phyloP scores from a whole-genome alignment of 2,113 vertebrate species.

The human (Homo sapiens) region GRCh38 chr18:28352501-28353000 shows the following conservation, averaged over 20 bases:
- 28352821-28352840: not conserved
- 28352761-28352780: not conserved
- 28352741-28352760: not conserved
- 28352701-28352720: not conserved
- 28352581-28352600: not conserved
- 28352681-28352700: not conserved
- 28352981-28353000: not conserved
- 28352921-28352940: constrained; percentile 3
- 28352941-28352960: not conserved
- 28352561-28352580: not conserved
- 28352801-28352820: not conserved
- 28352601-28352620: not conserved
- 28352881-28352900: not conserved
- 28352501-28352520: not conserved
- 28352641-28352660: not conserved
- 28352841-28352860: not conserved
- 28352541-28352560: not conserved
- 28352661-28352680: too few relatives aligned
- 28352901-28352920: not conserved
- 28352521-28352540: fast-evolving
- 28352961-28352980: not conserved
- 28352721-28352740: not conserved
- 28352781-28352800: not conserved
- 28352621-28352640: not conserved
- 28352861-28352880: not conserved